A percentile compares a stretch with the other conserved stretches of the same genome.
Conservation (phyloP, 2,797 vertebrate species). For the Peromyscus eremicus region DNA sequence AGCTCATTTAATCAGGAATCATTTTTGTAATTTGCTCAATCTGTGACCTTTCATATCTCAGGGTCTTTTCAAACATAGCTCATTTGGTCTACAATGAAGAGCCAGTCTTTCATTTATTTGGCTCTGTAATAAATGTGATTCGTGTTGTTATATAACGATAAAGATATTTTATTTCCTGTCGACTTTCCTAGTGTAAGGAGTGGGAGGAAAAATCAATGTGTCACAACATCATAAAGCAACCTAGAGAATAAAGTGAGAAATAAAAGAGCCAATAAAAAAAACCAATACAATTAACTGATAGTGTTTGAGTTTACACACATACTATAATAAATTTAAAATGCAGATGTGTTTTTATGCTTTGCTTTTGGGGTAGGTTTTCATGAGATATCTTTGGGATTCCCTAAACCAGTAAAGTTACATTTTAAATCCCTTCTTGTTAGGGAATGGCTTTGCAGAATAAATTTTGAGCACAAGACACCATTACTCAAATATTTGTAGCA, state of each 20-base stretch:
- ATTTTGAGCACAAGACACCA: slow-evolving; percentile 1
- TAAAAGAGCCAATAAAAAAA: slow-evolving; percentile 43
- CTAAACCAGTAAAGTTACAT: slow-evolving; percentile 18
- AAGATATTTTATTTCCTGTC: slow-evolving; percentile 71
- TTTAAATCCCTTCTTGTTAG: background rate
- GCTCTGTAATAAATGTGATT: slow-evolving; percentile 46
- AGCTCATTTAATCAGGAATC: slow-evolving; percentile 57
- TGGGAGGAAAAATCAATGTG: slow-evolving; percentile 69
- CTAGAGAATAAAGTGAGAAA: slow-evolving; percentile 63
- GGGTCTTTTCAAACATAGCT: slow-evolving; percentile 7
- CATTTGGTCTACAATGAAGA: slow-evolving; percentile 36
- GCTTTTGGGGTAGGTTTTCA: background rate
- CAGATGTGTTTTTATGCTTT: background rate
- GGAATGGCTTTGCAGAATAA: slow-evolving; percentile 57
- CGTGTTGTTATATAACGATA: background rate
- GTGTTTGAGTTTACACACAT: background rate
- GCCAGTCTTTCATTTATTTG: slow-evolving; percentile 54
- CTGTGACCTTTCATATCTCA: slow-evolving; percentile 15
- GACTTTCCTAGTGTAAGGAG: background rate
- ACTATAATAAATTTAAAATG: slow-evolving; percentile 46
- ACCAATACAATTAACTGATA: slow-evolving; percentile 50
- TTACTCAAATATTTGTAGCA: background rate
- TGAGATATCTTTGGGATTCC: background rate
- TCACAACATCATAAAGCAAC: slow-evolving; percentile 64
- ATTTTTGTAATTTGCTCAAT: slow-evolving; percentile 44